Base-by-base conservation (phyloP, 2,113 vertebrate species). In the Periophthalmus modestus region DNA sequence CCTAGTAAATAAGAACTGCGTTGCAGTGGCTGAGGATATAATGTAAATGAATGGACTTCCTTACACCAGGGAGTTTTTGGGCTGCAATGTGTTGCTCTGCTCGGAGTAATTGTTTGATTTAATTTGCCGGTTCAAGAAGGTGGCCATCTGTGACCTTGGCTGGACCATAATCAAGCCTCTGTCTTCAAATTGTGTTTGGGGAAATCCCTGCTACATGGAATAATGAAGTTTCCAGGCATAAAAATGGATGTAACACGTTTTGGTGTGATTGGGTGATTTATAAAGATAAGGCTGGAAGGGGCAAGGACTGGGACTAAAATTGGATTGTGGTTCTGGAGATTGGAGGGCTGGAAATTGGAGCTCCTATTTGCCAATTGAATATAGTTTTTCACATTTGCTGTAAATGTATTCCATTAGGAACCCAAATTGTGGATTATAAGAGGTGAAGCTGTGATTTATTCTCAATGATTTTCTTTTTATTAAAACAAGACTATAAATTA, bases 41-140 rank as follows among this genome's bases (percentile, higher is more conserved):
- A 73, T 50, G 46, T 57, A 73, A 80, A 83, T 57, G 54, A 68
- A 63, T 74, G 65, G 59, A 39, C 78, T 82, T 79, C 48, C 21
- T 77, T 68, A 63, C 58, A 66, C 6, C 43, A 52, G 9, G 19
- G 19, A 1, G 52, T 62, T 75, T 75, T 77, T 72, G 68, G 78
- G 68, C 47, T 43, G 34, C 63, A 3, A n/a, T 12, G 62, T 12
- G 62, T n/a, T 21, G n/a, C 62, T 43, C 34, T 36, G 13, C 16
- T 18, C 33, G 6, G 33, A 36, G 28, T 65, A 65, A 65, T 65
- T 62, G 59, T 62, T 33, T 65, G 62, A 65, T 65, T 65, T 65
- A n/a, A 65, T 65, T 65, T 65, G 62, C 62, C 18, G 34, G 62
- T 65, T 65, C 62, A 65, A 65, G 34, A n/a, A 65, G 62, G 62